These are phyloP conservation scores for Drosophila leonis DNA, from an alignment of 2,888 invertebrate species.

Conservation along the genomic window DNA sequence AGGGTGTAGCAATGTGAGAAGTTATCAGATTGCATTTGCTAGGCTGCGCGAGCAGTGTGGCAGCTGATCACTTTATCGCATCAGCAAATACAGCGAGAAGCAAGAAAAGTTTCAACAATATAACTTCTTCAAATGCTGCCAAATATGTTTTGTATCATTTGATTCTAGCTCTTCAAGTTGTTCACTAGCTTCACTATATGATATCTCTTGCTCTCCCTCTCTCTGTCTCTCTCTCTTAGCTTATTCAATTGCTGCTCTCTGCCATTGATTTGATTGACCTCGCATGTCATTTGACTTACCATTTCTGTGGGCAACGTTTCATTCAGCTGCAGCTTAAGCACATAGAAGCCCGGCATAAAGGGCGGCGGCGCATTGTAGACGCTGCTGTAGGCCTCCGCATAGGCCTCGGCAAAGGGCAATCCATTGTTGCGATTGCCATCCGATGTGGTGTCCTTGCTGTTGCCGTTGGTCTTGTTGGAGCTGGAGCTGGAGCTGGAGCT, in stretches of 20 bases:
- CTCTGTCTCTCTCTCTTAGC: neutral
- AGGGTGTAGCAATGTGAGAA: no score
- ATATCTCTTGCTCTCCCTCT: neutral
- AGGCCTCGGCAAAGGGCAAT: conserved; percentile 83
- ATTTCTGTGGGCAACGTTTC: conserved; percentile 80
- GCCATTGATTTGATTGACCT: neutral
- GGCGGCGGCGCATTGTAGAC: conserved; percentile 87
- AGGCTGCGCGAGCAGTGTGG: no score
- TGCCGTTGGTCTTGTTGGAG: conserved; percentile 21
- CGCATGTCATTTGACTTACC: conserved; percentile 70
- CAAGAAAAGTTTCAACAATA: no score
- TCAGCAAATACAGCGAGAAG: no score
- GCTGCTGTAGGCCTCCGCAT: conserved; percentile 75
- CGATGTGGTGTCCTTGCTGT: conserved; percentile 12
- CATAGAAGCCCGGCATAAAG: conserved; percentile 89
- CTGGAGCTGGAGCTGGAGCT: conserved; percentile 22
- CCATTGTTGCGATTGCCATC: conserved; percentile 69
- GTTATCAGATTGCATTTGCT: no score
- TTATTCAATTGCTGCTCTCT: neutral
- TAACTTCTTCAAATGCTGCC: no score
- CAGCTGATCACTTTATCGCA: no score
- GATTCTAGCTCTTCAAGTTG: no score
- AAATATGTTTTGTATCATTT: no score
- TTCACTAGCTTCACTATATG: no score
- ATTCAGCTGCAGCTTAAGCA: conserved; percentile 87